Conservation (phyloP, 2,888 invertebrate genomes). For the Apamea sordens region DNA sequence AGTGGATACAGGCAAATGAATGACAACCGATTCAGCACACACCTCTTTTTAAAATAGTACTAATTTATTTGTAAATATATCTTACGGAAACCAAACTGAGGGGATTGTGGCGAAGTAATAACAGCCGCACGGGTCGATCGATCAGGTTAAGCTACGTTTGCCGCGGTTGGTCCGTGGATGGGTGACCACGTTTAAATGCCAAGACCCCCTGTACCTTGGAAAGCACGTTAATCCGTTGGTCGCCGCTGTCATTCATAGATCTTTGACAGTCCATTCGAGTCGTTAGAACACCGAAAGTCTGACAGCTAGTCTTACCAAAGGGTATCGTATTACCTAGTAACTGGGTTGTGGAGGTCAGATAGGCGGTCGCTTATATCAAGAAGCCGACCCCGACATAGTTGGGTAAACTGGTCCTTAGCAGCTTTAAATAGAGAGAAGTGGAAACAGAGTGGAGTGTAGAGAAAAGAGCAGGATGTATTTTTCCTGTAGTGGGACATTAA, state of each 20-base stretch:
- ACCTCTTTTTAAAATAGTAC: neutral
- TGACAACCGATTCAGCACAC: neutral
- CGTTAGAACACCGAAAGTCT: neutral
- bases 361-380: neutral
- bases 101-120: neutral
- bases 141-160: neutral
- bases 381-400: no score
- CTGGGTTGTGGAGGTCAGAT: neutral
- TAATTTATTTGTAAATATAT: neutral
- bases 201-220: no score
- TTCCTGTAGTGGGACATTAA: neutral
- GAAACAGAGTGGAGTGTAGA: no score
- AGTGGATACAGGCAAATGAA: constrained; percentile 9
- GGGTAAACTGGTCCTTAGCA: no score
- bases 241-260: neutral
- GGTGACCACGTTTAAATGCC: no score
- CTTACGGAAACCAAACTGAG: neutral
- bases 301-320: neutral
- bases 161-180: no score
- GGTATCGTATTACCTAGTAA: neutral
- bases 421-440: no score
- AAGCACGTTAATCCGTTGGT: neutral
- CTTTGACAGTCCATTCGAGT: neutral
- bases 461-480: no score
- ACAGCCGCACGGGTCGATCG: neutral